Evolutionary conservation across 2,797 vertebrate species (phyloP).

Genomic region (Falco concolor): DNA sequence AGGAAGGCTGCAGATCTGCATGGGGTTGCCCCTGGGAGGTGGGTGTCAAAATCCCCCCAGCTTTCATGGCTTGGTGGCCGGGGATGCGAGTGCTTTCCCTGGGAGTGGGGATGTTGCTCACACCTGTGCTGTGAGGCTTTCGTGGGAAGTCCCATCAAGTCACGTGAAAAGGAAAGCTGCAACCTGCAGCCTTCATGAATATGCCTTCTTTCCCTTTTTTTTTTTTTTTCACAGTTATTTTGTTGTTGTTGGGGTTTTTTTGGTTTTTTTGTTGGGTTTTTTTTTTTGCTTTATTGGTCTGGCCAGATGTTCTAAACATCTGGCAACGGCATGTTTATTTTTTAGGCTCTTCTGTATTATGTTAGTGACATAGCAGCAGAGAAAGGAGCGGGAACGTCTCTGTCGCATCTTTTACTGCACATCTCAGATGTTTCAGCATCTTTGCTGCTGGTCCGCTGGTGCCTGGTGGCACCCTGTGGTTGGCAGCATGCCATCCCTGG

Average conservation of each 20-base stretch:
- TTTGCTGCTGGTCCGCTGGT: not conserved
- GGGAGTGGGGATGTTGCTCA: not conserved
- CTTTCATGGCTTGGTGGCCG: fast-evolving
- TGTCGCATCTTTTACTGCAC: not conserved
- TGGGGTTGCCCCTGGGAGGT: not conserved
- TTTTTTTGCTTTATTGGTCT: constrained; percentile 27
- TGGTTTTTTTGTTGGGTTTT: too few species aligned
- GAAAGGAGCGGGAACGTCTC: not conserved
- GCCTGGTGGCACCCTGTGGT: not conserved
- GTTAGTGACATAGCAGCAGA: not conserved
- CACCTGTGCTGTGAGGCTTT: not conserved
- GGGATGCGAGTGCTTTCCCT: not conserved
- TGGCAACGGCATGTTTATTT: constrained; percentile 49
- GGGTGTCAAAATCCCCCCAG: not conserved
- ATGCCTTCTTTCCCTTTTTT: not conserved
- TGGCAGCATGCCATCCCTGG: not conserved
- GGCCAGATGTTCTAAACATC: constrained; percentile 69
- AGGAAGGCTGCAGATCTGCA: not conserved
- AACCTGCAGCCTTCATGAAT: not conserved
- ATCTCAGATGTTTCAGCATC: not conserved
- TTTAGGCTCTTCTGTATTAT: not conserved
- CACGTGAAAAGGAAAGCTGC: not conserved
- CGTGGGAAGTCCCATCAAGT: not conserved
- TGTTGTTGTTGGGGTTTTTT: not conserved
- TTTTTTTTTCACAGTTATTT: not conserved